These are phyloP conservation scores for Borostomias antarcticus DNA, from an alignment of 2,797 vertebrate species.

Conservation along the genomic window DNA sequence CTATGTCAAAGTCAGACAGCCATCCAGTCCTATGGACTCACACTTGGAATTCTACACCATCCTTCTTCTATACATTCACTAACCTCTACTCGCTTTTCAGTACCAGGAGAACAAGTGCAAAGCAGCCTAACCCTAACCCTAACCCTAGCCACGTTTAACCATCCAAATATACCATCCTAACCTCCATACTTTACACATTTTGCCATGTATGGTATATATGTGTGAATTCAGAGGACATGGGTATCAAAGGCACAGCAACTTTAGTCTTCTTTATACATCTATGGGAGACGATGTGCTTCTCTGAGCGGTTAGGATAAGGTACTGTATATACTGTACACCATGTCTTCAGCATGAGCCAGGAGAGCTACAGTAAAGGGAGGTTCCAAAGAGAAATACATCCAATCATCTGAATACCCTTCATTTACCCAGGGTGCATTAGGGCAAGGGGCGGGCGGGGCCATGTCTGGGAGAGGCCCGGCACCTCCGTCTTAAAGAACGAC, in stretches of 20 bases:
- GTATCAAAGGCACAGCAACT: too few relatives aligned
- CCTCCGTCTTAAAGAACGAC: too few relatives aligned
- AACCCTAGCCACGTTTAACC: too few relatives aligned
- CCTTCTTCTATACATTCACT: constrained; percentile 62
- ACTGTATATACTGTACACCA: neutral
- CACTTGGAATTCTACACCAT: constrained; percentile 37
- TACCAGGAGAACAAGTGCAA: constrained; percentile 64
- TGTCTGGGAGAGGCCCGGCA: too few relatives aligned
- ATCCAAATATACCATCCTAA: too few relatives aligned
- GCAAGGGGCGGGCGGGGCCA: neutral
- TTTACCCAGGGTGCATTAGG: neutral
- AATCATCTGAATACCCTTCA: constrained; percentile 3
- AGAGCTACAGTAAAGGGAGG: neutral
- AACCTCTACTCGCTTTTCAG: constrained; percentile 44
- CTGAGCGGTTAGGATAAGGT: too few relatives aligned
- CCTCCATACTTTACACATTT: too few relatives aligned
- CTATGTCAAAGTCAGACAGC: constrained; percentile 36
- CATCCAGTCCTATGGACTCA: neutral
- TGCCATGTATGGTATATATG: too few relatives aligned
- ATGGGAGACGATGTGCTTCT: too few relatives aligned
- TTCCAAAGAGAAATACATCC: neutral
- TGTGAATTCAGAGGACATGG: too few relatives aligned
- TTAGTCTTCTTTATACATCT: too few relatives aligned
- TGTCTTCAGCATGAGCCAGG: neutral
- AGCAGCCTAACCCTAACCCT: constrained; percentile 20